Evolutionary conservation across 2,888 invertebrate genomes (phyloP).

Genomic region (Synanthedon andrenaeformis): DNA sequence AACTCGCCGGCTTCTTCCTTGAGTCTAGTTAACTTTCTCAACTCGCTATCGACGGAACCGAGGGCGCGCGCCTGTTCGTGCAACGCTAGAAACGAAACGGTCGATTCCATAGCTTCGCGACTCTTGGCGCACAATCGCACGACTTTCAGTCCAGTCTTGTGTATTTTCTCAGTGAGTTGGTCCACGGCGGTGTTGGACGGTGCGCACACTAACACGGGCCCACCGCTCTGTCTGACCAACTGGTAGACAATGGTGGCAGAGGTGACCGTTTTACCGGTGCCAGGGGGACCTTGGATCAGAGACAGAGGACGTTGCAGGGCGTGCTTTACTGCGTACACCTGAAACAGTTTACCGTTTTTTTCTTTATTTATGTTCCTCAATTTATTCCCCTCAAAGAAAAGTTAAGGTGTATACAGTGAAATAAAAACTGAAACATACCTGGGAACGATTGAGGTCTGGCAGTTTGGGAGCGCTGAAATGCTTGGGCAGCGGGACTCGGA

Average conservation of each 20-base stretch:
- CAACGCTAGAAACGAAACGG: constrained; percentile 94
- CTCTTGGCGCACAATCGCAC: constrained; percentile 98
- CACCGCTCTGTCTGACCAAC: constrained; percentile 92
- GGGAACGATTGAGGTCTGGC: constrained; percentile 97
- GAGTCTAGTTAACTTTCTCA: constrained; percentile 94
- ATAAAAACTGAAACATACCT: constrained; percentile 53
- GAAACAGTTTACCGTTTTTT: constrained; percentile 9
- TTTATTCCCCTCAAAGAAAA: too few relatives aligned
- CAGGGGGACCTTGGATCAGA: constrained; percentile 97
- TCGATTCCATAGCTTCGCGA: constrained; percentile 97
- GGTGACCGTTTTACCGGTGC: constrained; percentile 99
- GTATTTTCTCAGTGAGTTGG: constrained; percentile 98
- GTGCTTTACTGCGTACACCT: constrained; percentile 97
- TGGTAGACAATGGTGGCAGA: constrained; percentile 99
- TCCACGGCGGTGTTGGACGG: constrained; percentile 99
- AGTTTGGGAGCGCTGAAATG: constrained; percentile 97
- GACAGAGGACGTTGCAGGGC: constrained; percentile 96
- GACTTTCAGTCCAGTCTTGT: constrained; percentile 92
- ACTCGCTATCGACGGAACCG: constrained; percentile 88
- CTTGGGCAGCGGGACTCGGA: constrained; percentile 92
- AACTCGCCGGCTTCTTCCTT: constrained; percentile 99
- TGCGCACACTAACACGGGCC: constrained; percentile 96
- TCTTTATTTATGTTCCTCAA: too few relatives aligned
- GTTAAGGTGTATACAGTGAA: too few relatives aligned
- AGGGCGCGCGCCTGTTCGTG: constrained; percentile 97